Evolutionary conservation across 2,113 vertebrate species (phyloP).

Genomic region (Cercocebus atys): DNA sequence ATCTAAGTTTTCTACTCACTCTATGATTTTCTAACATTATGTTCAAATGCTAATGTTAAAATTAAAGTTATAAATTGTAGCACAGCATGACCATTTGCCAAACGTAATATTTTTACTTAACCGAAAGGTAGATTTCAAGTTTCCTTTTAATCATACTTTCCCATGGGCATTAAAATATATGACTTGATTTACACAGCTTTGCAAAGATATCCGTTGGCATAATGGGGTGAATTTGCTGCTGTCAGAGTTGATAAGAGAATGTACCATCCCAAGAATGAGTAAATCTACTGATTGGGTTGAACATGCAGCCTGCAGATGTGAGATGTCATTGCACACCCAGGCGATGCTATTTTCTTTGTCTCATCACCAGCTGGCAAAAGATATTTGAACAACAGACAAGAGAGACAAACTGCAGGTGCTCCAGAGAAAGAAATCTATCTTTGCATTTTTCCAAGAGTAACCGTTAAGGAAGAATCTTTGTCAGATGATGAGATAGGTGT

Average conservation of each 20-base stretch:
- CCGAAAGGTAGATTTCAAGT: neutral
- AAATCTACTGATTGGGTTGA: neutral
- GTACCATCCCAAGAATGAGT: too few relatives aligned
- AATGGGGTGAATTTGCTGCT: neutral
- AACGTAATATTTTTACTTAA: neutral
- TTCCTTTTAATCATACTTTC: neutral
- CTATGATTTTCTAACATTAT: neutral
- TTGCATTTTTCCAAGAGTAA: neutral
- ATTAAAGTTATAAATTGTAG: neutral
- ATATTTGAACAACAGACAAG: neutral
- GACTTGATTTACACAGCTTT: neutral
- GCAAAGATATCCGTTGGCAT: neutral
- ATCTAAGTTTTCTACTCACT: neutral
- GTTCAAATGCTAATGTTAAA: neutral
- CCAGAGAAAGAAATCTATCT: neutral
- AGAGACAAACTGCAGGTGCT: neutral
- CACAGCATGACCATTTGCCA: neutral
- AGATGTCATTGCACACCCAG: neutral
- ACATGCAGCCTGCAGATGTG: neutral
- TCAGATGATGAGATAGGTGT: neutral
- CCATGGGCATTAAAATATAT: neutral
- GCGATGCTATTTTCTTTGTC: neutral
- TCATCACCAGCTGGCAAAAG: neutral
- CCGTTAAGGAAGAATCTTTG: neutral
- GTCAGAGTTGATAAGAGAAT: neutral